Evolutionary conservation across 2,888 invertebrate genomes (phyloP).

Genomic region (Pseudococcus viburni): DNA sequence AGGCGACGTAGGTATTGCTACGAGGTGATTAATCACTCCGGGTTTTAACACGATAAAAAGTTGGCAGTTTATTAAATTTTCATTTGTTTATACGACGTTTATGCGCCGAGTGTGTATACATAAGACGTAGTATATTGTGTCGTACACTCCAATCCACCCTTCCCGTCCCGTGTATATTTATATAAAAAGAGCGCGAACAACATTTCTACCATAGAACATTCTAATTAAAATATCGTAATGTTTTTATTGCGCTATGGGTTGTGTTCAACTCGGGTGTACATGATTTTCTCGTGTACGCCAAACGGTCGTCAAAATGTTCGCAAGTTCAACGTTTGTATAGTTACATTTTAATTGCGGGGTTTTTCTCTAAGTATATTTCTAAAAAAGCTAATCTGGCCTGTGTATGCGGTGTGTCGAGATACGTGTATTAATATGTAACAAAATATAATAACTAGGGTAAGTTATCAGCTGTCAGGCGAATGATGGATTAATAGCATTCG

Average conservation of each 20-base stretch:
- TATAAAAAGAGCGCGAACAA: slow-evolving; percentile 20
- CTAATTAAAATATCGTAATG: slow-evolving; percentile 48
- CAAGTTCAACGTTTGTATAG: slow-evolving; percentile 19
- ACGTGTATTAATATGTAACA: slow-evolving; percentile 45
- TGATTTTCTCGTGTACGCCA: slow-evolving; percentile 14
- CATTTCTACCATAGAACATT: slow-evolving; percentile 11
- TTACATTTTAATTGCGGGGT: slow-evolving; percentile 27
- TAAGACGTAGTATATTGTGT: not conserved
- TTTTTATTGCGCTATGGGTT: not conserved
- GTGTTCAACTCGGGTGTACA: not conserved
- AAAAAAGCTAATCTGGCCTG: not conserved
- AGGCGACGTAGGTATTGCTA: not conserved
- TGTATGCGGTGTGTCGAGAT: slow-evolving; percentile 15
- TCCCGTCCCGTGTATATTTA: not conserved
- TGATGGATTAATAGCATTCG: slow-evolving; percentile 63
- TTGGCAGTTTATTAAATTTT: slow-evolving; percentile 49
- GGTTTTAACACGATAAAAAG: slow-evolving; percentile 31
- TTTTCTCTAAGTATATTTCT: not conserved
- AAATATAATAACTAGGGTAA: slow-evolving; percentile 50
- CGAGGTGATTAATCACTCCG: slow-evolving; percentile 52
- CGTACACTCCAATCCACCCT: not conserved
- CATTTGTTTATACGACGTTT: slow-evolving; percentile 37
- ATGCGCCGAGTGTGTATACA: not conserved
- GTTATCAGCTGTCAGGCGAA: slow-evolving; percentile 59
- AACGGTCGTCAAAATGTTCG: slow-evolving; percentile 21